phyloP scores from a whole-genome alignment of 2,797 vertebrate species.

The Labeo calbasu region DNA sequence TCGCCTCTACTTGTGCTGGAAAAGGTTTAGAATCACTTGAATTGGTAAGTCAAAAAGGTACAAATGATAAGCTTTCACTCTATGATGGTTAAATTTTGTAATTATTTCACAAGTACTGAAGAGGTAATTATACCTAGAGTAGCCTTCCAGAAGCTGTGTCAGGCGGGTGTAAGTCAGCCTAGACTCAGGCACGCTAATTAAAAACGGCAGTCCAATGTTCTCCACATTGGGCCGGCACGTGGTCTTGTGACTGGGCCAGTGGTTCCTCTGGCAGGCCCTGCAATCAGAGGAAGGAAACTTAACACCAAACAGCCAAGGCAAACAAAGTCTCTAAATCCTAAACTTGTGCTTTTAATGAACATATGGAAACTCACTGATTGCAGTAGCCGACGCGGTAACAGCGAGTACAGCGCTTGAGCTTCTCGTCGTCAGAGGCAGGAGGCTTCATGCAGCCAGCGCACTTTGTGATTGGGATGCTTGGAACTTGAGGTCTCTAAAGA shows the following conservation, averaged over 20 bases:
- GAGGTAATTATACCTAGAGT: conserved; percentile 83
- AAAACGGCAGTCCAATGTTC: conserved; percentile 93
- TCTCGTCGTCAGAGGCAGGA: conserved; percentile 91
- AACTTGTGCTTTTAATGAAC: background rate
- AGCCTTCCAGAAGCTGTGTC: conserved; percentile 92
- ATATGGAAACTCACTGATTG: conserved; percentile 88
- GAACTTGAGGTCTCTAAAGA: conserved; percentile 90
- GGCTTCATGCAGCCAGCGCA: conserved; percentile 95
- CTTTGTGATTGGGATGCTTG: conserved; percentile 89
- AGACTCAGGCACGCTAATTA: conserved; percentile 92
- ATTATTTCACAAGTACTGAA: too few relatives aligned
- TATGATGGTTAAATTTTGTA: too few relatives aligned
- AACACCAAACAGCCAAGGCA: background rate
- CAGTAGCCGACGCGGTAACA: conserved; percentile 98
- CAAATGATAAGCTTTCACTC: too few relatives aligned
- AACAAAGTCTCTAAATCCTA: background rate
- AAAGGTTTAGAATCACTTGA: too few relatives aligned
- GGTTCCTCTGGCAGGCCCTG: conserved; percentile 91
- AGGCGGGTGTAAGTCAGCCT: conserved; percentile 90
- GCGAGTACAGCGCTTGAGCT: conserved; percentile 93
- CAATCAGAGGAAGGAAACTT: background rate
- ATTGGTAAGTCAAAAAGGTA: too few relatives aligned
- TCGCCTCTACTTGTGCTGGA: too few relatives aligned
- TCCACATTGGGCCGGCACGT: conserved; percentile 87
- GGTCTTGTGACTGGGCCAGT: conserved; percentile 92